A percentile compares a stretch with the other conserved stretches of the same genome.
Conservation (phyloP, 2,113 vertebrate species). For the Dinomys branickii region DNA sequence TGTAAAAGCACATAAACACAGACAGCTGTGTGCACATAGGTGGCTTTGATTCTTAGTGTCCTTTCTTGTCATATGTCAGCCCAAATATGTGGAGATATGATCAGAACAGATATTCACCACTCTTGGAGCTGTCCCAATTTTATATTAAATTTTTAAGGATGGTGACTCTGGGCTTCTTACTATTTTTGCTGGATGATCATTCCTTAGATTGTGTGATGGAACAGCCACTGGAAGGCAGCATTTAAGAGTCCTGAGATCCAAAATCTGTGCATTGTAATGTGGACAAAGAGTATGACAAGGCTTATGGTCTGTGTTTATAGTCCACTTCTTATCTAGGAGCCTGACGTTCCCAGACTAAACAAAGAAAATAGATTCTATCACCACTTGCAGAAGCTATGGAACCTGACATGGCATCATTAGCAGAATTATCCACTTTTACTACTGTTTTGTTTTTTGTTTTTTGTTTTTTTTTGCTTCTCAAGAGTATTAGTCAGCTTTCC, state of each 20-base stretch:
- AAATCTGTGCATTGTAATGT: not conserved
- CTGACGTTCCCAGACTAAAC: not conserved
- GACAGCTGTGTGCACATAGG: not conserved
- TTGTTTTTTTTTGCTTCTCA: not conserved
- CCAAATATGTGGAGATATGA: not conserved
- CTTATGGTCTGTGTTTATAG: not conserved
- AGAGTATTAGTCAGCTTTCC: not conserved
- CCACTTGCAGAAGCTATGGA: too few species aligned
- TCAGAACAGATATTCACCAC: not conserved
- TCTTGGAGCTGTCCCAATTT: not conserved
- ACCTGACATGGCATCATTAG: not conserved
- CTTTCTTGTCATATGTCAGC: constrained; percentile 62
- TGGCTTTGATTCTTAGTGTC: not conserved
- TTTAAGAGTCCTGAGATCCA: not conserved
- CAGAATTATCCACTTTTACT: not conserved
- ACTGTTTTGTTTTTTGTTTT: too few species aligned
- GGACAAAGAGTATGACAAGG: not conserved
- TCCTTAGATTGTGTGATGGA: not conserved
- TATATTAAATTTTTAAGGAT: not conserved
- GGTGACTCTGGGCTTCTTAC: not conserved
- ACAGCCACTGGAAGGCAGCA: not conserved
- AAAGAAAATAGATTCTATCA: not conserved
- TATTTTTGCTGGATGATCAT: not conserved
- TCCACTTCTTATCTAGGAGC: not conserved
- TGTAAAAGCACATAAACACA: not conserved